Percentiles rank a stretch among this genome's conserved stretches.
Evolutionary conservation across 2,888 invertebrate genomes (phyloP).

Genomic region (Corbicula japonica): DNA sequence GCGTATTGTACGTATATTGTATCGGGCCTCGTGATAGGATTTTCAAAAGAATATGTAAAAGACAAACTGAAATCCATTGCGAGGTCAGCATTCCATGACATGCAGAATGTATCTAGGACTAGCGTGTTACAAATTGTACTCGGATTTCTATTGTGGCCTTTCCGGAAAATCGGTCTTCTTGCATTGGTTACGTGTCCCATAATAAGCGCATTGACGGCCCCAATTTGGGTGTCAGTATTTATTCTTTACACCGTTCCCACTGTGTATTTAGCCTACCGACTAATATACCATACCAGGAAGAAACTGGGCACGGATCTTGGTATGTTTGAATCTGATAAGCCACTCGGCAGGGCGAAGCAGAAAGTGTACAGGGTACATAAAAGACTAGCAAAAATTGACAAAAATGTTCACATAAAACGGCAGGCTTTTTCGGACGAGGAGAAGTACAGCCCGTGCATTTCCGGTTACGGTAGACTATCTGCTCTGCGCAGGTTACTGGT

Average conservation of each 20-base stretch:
- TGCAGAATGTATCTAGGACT: conserved; percentile 81
- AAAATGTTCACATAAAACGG: conserved; percentile 63
- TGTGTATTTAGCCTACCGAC: conserved; percentile 80
- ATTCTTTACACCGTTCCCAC: conserved; percentile 82
- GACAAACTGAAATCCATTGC: conserved; percentile 79
- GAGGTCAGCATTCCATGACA: conserved; percentile 80
- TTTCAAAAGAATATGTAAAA: conserved; percentile 72
- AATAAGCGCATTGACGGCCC: conserved; percentile 77
- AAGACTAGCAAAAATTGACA: conserved; percentile 72
- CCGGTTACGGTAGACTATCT: conserved; percentile 64
- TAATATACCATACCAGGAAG: conserved; percentile 80
- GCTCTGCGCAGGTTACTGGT: conserved; percentile 55
- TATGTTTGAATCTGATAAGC: conserved; percentile 63
- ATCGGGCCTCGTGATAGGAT: conserved; percentile 77
- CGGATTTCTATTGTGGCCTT: conserved; percentile 82
- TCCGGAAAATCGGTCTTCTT: conserved; percentile 81
- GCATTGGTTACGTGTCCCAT: conserved; percentile 79
- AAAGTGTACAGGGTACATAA: conserved; percentile 68
- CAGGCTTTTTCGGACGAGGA: conserved; percentile 60
- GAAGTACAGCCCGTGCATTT: conserved; percentile 67
- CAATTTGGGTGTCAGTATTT: conserved; percentile 76
- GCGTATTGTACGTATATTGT: conserved; percentile 81
- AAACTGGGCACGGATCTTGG: conserved; percentile 68
- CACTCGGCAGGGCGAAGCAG: conserved; percentile 60
- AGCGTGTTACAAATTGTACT: conserved; percentile 80